Conservation (phyloP, 2,113 vertebrate species). For the Mobula hypostoma region DNA sequence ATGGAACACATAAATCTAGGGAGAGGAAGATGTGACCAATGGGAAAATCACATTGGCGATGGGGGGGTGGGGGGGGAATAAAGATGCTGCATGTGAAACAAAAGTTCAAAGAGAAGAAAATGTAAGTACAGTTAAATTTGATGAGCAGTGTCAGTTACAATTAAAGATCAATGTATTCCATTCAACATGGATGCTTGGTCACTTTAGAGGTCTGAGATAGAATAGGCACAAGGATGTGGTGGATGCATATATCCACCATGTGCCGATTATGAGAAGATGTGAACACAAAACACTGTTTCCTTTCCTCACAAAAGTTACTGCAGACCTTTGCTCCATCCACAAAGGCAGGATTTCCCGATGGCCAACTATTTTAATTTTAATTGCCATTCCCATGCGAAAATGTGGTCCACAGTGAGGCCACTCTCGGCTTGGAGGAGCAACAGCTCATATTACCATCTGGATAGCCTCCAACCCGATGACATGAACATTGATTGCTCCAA, state of each 20-base stretch:
- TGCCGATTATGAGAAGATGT: not conserved
- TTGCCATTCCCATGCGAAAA: too few relatives aligned
- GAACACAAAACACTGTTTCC: not conserved
- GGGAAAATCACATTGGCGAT: too few relatives aligned
- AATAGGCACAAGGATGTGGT: not conserved
- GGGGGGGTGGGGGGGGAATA: too few relatives aligned
- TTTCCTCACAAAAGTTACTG: not conserved
- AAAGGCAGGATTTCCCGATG: too few relatives aligned
- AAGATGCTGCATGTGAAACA: not conserved
- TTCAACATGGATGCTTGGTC: not conserved
- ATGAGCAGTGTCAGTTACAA: not conserved
- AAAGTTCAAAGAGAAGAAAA: not conserved
- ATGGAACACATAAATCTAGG: too few relatives aligned
- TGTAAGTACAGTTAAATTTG: not conserved
- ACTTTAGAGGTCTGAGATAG: not conserved
- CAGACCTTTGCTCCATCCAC: not conserved
- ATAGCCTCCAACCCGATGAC: too few relatives aligned
- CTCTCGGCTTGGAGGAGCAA: too few relatives aligned
- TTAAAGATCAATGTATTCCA: not conserved
- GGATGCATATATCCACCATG: not conserved
- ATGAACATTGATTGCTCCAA: too few relatives aligned
- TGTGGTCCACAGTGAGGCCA: too few relatives aligned
- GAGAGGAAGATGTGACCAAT: too few relatives aligned
- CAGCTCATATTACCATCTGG: too few relatives aligned
- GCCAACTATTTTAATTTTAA: too few relatives aligned